These are phyloP conservation scores for Mobula hypostoma DNA, from an alignment of 2,113 vertebrate genomes.

Conservation along the genomic window DNA sequence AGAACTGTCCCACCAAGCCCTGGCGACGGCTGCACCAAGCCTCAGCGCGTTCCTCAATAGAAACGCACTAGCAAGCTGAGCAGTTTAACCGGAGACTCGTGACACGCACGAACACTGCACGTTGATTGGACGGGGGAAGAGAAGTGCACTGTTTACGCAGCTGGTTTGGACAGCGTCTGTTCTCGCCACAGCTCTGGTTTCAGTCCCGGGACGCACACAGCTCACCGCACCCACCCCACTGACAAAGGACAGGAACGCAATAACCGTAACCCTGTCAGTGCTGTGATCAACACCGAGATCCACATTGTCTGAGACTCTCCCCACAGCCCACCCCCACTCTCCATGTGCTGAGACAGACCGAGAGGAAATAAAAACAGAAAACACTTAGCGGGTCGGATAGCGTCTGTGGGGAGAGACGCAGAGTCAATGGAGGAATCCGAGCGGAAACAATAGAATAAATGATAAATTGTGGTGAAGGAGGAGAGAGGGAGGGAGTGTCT, in stretches of 20 bases:
- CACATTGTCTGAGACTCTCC: too few relatives aligned
- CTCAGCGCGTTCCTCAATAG: too few relatives aligned
- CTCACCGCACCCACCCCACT: not conserved
- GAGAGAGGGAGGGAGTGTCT: too few relatives aligned
- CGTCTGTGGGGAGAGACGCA: too few relatives aligned
- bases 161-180: not conserved
- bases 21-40: too few relatives aligned
- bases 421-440: too few relatives aligned
- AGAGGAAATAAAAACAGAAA: too few relatives aligned
- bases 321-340: too few relatives aligned
- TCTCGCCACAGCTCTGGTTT: not conserved
- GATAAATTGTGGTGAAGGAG: too few relatives aligned
- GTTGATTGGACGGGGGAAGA: not conserved
- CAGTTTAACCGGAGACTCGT: not conserved
- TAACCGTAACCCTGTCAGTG: not conserved
- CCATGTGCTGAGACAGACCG: too few relatives aligned
- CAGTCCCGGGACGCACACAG: not conserved
- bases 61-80: not conserved
- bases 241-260: not conserved
- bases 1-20: not conserved
- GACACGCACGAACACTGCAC: not conserved
- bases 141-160: not conserved
- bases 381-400: too few relatives aligned
- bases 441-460: too few relatives aligned
- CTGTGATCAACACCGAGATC: not conserved